Evolutionary conservation across 2,797 vertebrate species (phyloP).

Genomic region (Arrhamphus sclerolepis): DNA sequence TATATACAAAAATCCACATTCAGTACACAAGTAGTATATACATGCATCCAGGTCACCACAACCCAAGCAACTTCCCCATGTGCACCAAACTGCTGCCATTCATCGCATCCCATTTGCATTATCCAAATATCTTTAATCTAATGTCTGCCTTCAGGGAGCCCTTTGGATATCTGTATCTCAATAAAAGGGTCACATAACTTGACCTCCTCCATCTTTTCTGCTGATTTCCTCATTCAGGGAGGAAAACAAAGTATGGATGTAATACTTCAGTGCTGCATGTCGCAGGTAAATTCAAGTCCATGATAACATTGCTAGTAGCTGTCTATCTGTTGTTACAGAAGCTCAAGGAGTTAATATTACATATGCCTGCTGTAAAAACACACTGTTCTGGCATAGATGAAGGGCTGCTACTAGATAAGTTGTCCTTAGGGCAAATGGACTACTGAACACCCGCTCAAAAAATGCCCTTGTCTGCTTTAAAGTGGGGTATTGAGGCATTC

Average conservation of each 20-base stretch:
- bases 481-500: conserved; percentile 29
- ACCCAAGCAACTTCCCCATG: conserved; percentile 37
- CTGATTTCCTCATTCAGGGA: conserved; percentile 12
- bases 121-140: conserved; percentile 61
- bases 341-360: conserved; percentile 18
- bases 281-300: no score
- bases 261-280: neutral
- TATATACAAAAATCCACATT: conserved; percentile 1
- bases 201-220: conserved; percentile 14
- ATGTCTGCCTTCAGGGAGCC: conserved; percentile 38
- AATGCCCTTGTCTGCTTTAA: conserved; percentile 37
- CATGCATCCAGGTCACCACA: conserved; percentile 35
- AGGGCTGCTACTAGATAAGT: conserved; percentile 43
- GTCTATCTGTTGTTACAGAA: conserved; percentile 10
- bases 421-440: conserved; percentile 44
- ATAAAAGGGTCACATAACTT: conserved; percentile 50
- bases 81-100: conserved; percentile 29
- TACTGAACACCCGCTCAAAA: conserved; percentile 44
- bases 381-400: conserved; percentile 40
- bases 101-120: conserved; percentile 46
- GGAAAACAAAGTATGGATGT: conserved; percentile 14
- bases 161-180: conserved; percentile 49
- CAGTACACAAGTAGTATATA: conserved; percentile 12
- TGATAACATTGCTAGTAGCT: no score
- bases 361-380: conserved; percentile 43